A percentile compares a stretch with the other conserved stretches of the same genome.
Evolutionary conservation across 2,888 invertebrate species (phyloP).

Genomic region (Icerya purchasi): DNA sequence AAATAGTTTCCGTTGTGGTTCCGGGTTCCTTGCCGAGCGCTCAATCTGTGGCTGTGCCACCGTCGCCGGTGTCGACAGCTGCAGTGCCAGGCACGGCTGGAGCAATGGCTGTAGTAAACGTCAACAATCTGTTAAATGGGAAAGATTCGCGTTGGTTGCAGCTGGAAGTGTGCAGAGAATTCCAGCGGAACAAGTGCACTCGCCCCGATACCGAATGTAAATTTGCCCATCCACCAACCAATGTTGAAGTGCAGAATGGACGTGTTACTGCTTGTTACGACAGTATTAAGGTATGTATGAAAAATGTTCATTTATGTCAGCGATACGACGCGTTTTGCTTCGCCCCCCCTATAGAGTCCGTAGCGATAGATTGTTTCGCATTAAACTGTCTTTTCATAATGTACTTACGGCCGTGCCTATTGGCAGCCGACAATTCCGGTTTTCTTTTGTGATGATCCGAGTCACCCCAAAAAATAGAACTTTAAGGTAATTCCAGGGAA

Average conservation of each 20-base stretch:
- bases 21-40: conserved; percentile 12
- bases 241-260: conserved; percentile 99
- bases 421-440: too few relatives aligned
- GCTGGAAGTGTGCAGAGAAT: conserved; percentile 97
- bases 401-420: too few relatives aligned
- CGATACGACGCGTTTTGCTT: background rate
- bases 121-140: conserved; percentile 89
- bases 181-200: conserved; percentile 98
- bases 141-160: conserved; percentile 99
- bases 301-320: conserved; percentile 1
- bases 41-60: conserved; percentile 11
- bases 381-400: too few relatives aligned
- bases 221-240: conserved; percentile 98
- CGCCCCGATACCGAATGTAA: conserved; percentile 99
- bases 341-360: too few relatives aligned
- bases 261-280: conserved; percentile 99
- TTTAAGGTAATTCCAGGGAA: too few relatives aligned
- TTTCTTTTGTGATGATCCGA: too few relatives aligned
- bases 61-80: conserved; percentile 10
- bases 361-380: too few relatives aligned
- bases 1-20: conserved; percentile 13
- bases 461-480: too few relatives aligned
- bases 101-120: conserved; percentile 71
- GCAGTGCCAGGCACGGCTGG: conserved; percentile 12
- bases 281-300: conserved; percentile 86